Base-by-base conservation (phyloP, 1,140 invertebrate genomes). In the Diabrotica virgifera region DNA sequence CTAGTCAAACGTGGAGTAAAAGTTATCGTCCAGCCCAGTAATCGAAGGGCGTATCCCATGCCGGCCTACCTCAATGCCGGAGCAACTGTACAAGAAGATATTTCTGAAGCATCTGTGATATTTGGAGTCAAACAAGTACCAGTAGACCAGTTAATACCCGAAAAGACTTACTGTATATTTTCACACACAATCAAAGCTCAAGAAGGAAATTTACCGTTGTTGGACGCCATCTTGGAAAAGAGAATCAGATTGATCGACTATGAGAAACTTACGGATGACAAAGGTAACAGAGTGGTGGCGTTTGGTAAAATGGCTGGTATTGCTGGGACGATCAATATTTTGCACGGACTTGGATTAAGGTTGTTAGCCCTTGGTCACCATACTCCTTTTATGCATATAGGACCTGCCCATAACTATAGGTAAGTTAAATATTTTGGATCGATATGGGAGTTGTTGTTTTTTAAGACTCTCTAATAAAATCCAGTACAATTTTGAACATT, bases 151-250 rank as follows among this genome's bases (percentile, higher is more conserved):
- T 80, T 99, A 0, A 89, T 98, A 62, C 94, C 96, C 0, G 90
- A 97, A 71, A 98, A 97, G 79, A 99, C 97, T 0, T 99, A 99
- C 74, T 98, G 95, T 69, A 95, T 99, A 78, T 99, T 99, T 78
- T 99, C 97, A 0, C 98, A 99, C 77, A 99, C 97, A 0, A 99
- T 99, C 68, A 99, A 99, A 80, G 98, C 96, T 0, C 97, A 99
- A 79, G 94, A 98, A 76, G 91, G 89, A 10, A 99, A 99, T 77
- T 99, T 99, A 97, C 88, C 94, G 0, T 84, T 99, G 52, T 80
- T 99, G 59, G 98, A 99, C 82, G 94, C 96, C 5, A 91, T 98
- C 71, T 78, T 99, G 14, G 95, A 97, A 73, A 95, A 96, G 83
- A 89, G 97, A 76, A 98, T 99, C 70, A 87, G 97, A 12, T 80